Percentiles rank a stretch among this genome's conserved stretches.
Conservation (phyloP, 64 coral and sea anemone genomes). For the Stichodactyla helianthus region DNA sequence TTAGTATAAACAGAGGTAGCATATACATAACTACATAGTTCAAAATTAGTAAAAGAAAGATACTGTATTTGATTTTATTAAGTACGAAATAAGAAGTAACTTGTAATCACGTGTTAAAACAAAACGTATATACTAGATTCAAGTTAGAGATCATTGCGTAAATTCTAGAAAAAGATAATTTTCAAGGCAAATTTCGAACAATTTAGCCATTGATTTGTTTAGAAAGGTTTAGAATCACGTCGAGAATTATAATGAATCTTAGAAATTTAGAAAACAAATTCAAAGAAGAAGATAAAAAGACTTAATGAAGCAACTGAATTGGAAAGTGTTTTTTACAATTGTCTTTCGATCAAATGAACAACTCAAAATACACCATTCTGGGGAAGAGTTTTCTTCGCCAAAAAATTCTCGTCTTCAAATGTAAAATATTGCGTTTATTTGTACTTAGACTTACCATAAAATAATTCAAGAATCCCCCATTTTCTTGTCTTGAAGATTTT, state of each 20-base stretch:
- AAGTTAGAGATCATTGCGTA: neutral
- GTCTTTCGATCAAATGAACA: conserved; percentile 9
- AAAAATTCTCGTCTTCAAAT: neutral
- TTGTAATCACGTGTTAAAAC: neutral
- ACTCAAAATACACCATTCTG: neutral
- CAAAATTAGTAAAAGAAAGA: neutral
- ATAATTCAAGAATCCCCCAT: neutral
- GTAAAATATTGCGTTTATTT: neutral
- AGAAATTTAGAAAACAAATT: neutral
- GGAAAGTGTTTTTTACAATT: conserved; percentile 4
- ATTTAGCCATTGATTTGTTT: neutral
- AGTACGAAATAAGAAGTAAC: neutral
- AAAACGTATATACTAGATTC: neutral
- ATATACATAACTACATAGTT: neutral
- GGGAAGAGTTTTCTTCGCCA: neutral
- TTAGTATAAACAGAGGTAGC: neutral
- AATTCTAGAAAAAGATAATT: neutral
- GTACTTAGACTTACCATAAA: neutral
- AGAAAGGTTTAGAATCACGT: neutral
- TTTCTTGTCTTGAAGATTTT: conserved; percentile 7
- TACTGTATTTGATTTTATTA: neutral
- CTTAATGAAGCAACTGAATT: conserved; percentile 9
- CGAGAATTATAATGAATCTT: neutral
- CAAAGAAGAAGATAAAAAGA: neutral
- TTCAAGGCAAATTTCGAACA: neutral